Evolutionary conservation across 2,113 vertebrate genomes (phyloP).

Genomic region (Paramormyrops kingsleyae): DNA sequence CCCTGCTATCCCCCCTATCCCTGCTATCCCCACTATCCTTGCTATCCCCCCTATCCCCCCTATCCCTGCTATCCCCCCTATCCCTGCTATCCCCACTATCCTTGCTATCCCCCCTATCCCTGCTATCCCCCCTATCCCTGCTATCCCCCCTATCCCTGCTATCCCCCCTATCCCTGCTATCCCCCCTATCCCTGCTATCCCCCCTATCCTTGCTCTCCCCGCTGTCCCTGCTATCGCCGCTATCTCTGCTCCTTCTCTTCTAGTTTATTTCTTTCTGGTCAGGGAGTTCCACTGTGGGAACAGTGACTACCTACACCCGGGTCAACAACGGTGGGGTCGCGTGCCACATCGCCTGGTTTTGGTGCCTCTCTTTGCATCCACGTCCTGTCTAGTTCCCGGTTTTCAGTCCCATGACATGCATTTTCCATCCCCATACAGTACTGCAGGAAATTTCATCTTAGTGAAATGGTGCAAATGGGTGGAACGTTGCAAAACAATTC

Average conservation of each 20-base stretch:
- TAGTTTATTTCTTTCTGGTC: constrained; percentile 41
- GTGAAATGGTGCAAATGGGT: not conserved
- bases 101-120: too few species aligned
- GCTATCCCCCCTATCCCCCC: too few species aligned
- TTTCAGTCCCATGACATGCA: not conserved
- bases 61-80: too few species aligned
- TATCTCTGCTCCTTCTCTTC: not conserved
- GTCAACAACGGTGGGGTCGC: not conserved
- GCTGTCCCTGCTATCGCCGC: too few species aligned
- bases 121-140: too few species aligned
- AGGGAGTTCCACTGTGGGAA: constrained; percentile 62
- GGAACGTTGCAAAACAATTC: not conserved
- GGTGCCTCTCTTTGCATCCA: constrained; percentile 12
- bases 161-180: not conserved
- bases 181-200: constrained; percentile 14
- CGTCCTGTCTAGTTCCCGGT: not conserved
- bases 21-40: too few species aligned
- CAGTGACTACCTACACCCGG: too few species aligned
- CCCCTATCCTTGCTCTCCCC: too few species aligned
- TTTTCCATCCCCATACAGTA: not conserved
- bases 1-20: too few species aligned
- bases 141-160: too few species aligned
- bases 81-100: too few species aligned
- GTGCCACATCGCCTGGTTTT: constrained; percentile 45
- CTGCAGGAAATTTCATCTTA: not conserved